A percentile compares a stretch with the other conserved stretches of the same genome.
Evolutionary conservation across 1,140 invertebrate genomes (phyloP).

Genomic region (Saccostrea cuccullata): DNA sequence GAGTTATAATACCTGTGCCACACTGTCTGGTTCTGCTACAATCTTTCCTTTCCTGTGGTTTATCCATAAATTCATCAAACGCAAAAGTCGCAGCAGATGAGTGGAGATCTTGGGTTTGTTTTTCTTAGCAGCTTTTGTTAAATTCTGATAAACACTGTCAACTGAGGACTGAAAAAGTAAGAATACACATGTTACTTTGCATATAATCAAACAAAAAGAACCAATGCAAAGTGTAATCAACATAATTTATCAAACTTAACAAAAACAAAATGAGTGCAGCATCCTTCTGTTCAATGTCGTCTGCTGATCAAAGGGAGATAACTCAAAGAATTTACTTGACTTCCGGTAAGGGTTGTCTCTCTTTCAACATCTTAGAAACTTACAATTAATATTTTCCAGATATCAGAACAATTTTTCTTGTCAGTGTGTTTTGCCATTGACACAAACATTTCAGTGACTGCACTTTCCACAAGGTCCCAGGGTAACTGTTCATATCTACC

Average conservation of each 20-base stretch:
- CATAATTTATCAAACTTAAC: background rate
- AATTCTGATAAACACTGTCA: background rate
- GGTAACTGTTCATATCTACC: constrained; percentile 52
- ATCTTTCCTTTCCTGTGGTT: constrained; percentile 61
- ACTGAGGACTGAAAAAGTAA: background rate
- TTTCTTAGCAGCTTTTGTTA: background rate
- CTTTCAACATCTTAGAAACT: constrained; percentile 19
- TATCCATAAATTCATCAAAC: constrained; percentile 62
- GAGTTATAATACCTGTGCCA: constrained; percentile 62
- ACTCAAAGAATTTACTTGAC: no score
- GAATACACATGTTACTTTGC: no score
- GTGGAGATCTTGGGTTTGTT: constrained; percentile 41
- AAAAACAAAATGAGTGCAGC: background rate
- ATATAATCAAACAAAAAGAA: background rate
- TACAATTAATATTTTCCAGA: constrained; percentile 73
- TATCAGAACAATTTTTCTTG: constrained; percentile 56
- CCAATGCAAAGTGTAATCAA: background rate
- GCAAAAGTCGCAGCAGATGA: constrained; percentile 61
- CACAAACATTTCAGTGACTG: constrained; percentile 60
- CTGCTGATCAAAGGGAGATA: no score
- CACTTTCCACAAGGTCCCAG: constrained; percentile 60
- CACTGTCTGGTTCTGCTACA: constrained; percentile 59
- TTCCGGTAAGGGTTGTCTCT: no score
- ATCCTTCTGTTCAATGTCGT: no score
- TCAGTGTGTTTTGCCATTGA: constrained; percentile 67